phyloP scores from a whole-genome alignment of 2,113 vertebrate species.

The Xyrauchen texanus region DNA sequence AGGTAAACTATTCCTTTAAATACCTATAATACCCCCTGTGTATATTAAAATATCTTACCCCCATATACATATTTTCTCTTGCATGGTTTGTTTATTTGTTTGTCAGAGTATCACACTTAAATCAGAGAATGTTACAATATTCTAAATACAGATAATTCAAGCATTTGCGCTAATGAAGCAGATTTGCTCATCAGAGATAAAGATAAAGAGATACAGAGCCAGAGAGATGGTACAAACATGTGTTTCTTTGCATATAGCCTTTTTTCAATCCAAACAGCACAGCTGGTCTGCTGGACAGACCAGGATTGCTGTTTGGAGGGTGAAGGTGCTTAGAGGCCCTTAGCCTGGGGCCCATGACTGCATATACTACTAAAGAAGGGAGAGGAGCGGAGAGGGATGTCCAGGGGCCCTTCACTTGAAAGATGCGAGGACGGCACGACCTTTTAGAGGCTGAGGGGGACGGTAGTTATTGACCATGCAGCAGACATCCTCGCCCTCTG shows the following conservation, averaged over 20 bases:
- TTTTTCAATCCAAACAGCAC: no score
- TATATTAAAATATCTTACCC: no score
- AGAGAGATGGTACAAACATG: no score
- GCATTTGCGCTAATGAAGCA: not conserved
- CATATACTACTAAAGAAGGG: slow-evolving; percentile 31
- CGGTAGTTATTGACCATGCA: slow-evolving; percentile 94
- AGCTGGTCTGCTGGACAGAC: not conserved
- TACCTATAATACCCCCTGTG: no score
- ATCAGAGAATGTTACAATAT: slow-evolving; percentile 21
- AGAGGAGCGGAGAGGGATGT: slow-evolving; percentile 19
- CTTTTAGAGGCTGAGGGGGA: slow-evolving; percentile 85
- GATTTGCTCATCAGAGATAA: not conserved
- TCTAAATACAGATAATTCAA: not conserved
- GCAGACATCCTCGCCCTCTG: slow-evolving; percentile 76
- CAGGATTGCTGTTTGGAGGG: no score
- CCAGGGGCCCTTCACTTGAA: slow-evolving; percentile 62
- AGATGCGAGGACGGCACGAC: slow-evolving; percentile 80
- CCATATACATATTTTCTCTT: not conserved
- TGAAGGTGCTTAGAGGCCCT: no score
- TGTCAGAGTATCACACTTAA: not conserved
- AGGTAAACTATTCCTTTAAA: no score
- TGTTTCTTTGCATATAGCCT: no score
- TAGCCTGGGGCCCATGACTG: slow-evolving; percentile 42
- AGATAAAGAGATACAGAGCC: no score
- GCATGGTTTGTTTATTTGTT: not conserved